phyloP scores from a whole-genome alignment of 2,888 invertebrate species.

The Trachelus troglodyta region DNA sequence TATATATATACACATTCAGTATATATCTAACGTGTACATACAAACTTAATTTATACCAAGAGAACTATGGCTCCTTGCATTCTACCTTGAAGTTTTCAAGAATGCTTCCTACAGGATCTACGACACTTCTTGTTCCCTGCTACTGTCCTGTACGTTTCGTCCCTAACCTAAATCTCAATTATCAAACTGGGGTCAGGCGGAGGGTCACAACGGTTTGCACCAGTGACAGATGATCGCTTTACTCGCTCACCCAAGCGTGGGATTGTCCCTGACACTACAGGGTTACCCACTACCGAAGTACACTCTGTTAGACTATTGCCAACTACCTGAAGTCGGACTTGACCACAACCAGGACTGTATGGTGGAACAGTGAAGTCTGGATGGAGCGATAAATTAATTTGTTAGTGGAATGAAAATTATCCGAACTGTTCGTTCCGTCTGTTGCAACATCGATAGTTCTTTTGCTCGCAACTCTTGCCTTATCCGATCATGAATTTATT shows the following conservation, averaged over 20 bases:
- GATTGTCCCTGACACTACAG: slow-evolving; percentile 19
- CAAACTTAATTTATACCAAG: neutral
- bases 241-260: slow-evolving; percentile 20
- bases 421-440: neutral
- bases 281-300: neutral
- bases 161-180: neutral
- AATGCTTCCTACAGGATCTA: neutral
- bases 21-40: neutral
- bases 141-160: neutral
- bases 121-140: neutral
- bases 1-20: too few relatives aligned
- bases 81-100: neutral
- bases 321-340: neutral
- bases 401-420: neutral
- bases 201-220: neutral
- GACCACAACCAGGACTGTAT: neutral
- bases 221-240: slow-evolving; percentile 17
- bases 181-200: neutral
- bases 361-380: neutral
- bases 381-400: neutral
- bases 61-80: neutral
- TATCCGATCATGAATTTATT: neutral
- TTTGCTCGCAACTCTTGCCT: neutral
- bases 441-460: neutral
- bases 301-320: neutral